Percentiles rank a stretch among this genome's conserved stretches.
Evolutionary conservation across 2,113 vertebrate species (phyloP).

Genomic region (Gobiocypris rarus): DNA sequence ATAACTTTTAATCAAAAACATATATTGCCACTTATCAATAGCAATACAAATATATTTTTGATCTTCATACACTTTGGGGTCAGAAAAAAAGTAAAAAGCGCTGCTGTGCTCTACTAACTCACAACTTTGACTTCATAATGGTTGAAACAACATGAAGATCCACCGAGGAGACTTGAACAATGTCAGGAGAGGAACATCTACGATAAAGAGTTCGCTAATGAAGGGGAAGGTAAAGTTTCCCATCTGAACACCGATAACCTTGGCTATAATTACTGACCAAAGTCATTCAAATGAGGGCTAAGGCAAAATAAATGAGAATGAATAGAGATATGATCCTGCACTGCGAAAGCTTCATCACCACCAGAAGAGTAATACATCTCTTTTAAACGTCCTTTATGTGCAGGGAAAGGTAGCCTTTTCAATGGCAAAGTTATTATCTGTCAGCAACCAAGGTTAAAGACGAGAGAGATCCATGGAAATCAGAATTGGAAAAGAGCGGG

Average conservation of each 20-base stretch:
- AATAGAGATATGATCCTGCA: slow-evolving; percentile 75
- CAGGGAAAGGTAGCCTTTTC: slow-evolving; percentile 62
- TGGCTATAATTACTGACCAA: slow-evolving; percentile 69
- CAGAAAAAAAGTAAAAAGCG: not conserved
- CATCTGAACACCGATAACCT: slow-evolving; percentile 69
- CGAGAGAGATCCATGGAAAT: slow-evolving; percentile 67
- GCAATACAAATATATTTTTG: not conserved
- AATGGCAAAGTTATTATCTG: slow-evolving; percentile 80
- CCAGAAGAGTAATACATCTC: slow-evolving; percentile 69
- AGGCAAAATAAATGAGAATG: slow-evolving; percentile 75
- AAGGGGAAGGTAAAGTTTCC: slow-evolving; percentile 45
- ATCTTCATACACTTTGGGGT: not conserved
- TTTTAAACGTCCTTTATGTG: slow-evolving; percentile 75
- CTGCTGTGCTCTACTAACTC: not conserved
- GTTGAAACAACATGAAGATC: not conserved
- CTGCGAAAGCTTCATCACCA: slow-evolving; percentile 70
- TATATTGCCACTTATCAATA: no score
- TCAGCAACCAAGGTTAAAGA: slow-evolving; percentile 76
- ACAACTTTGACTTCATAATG: not conserved
- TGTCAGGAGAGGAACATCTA: not conserved
- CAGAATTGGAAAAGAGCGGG: slow-evolving; percentile 72
- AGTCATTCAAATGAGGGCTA: slow-evolving; percentile 74
- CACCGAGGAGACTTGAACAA: slow-evolving; percentile 2
- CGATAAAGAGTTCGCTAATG: slow-evolving; percentile 14
- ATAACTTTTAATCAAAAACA: not conserved